Evolutionary conservation across 2,888 invertebrate genomes (phyloP), one percentile per base, ranked within the genome.

Genomic region (Sthenelais limicola): DNA sequence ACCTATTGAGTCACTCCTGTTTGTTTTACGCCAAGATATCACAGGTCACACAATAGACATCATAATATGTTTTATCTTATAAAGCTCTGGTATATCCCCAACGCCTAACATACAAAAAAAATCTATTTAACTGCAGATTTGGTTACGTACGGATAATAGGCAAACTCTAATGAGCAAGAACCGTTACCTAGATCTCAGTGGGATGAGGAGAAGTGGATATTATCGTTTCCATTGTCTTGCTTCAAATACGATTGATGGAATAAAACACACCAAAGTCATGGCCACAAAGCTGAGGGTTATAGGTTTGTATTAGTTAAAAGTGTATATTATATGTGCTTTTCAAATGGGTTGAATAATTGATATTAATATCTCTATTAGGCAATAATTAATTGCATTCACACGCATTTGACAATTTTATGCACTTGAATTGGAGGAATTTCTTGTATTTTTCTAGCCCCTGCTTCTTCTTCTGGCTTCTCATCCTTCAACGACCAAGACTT

Each of bases 221-320:
- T 72, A 74, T 49, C 58, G 73, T 7, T 74, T 74, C 67, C 72
- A 62, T n/a, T 74, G 74, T 28, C 69, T 74, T 9, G 74, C 70
- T n/a, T 74, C 74, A 18, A 74, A 74, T 54, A 38, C 56, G 28
- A 70, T 74, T 18, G 28, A 54, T 3, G 70, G 66, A 7, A 35
- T 48, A 5, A 32, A 69, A n/a, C 69, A 74, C 49, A 74, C 74
- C n/a, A 73, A 56, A 28, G 70, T 74, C 52, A 69, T 74, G 73
- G 70, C 74, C n/a, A 74, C 73, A 18, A 68, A 51, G 33, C 48
- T 74, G 24, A 35, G 58, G 21, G 68, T 74, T 21, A 47, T 67
- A 69, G 72, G 74, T 74, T 48, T 28, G 73, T 66, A 7, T 7
- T 15, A 38, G 33, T 15, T 43, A 5, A 21, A 62, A 12, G 38